A percentile compares a stretch with the other conserved stretches of the same genome.
Conservation (phyloP, 2,888 invertebrate species). For the Drosophila demipolita region DNA sequence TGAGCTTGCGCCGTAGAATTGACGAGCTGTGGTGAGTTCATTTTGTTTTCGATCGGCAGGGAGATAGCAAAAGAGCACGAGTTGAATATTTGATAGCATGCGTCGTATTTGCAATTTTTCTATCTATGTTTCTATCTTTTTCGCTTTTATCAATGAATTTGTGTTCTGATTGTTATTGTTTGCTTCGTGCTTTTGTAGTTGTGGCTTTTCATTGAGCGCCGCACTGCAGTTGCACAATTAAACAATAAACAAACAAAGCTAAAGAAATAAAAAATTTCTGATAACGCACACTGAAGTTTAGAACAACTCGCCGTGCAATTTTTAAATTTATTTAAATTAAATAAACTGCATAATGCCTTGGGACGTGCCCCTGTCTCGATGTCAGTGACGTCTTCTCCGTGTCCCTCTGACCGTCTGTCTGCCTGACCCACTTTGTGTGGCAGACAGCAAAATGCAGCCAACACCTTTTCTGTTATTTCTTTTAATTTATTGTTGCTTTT, state of each 20-base stretch:
- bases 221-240: slow-evolving; percentile 51
- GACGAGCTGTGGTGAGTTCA: slow-evolving; percentile 79
- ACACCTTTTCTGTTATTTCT: slow-evolving; percentile 50
- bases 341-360: slow-evolving; percentile 40
- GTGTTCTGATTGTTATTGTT: slow-evolving; percentile 37
- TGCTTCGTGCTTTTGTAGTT: slow-evolving; percentile 26
- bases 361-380: slow-evolving; percentile 49
- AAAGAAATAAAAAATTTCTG: slow-evolving; percentile 13
- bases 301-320: slow-evolving; percentile 22
- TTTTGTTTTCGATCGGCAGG: slow-evolving; percentile 54
- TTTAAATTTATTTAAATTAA: slow-evolving; percentile 26
- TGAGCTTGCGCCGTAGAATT: slow-evolving; percentile 59
- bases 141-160: slow-evolving; percentile 63
- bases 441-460: slow-evolving; percentile 52
- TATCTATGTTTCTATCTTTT: slow-evolving; percentile 6
- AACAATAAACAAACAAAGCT: slow-evolving; percentile 44
- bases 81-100: slow-evolving; percentile 10
- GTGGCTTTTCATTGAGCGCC: slow-evolving; percentile 32
- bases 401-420: slow-evolving; percentile 8
- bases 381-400: slow-evolving; percentile 11
- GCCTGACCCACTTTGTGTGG: slow-evolving; percentile 55
- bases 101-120: slow-evolving; percentile 42
- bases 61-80: slow-evolving; percentile 13
- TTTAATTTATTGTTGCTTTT: slow-evolving; percentile 55
- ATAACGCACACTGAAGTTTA: slow-evolving; percentile 20